Evolutionary conservation across 2,113 vertebrate genomes (phyloP), one percentile per base, ranked within the genome.

Genomic region (Alectura lathami): DNA sequence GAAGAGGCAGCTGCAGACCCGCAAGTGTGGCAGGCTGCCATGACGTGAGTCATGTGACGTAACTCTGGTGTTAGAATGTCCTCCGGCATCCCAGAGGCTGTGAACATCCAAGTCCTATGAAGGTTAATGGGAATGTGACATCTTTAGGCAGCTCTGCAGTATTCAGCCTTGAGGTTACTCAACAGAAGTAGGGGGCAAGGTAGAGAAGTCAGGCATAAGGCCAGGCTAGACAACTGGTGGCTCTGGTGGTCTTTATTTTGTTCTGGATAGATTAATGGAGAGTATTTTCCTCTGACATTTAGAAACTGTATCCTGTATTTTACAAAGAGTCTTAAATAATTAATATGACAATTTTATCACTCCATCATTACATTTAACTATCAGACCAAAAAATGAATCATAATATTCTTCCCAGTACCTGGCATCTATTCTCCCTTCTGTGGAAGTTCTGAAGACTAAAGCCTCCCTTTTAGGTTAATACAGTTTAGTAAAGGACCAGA

Each of bases 1-100:
- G 76, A 62, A 81, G 54, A 43, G 87, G 63, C 63, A 50, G 40
- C 8, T 64, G 21, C 15, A 6, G 40, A 54, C 20, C 36, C 43
- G 14, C 0, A 0, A 36, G 76, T 15, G 38, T 1, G 1, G 11
- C 1, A 0, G 27, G 21, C 8, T 80, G 68, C 21, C 50, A 11
- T 29, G 26, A 6, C 1, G 1, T 50, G 63, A 69, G 34, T 54
- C 50, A 74, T 27, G n/a, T 51, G n/a, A n/a, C n/a, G n/a, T n/a
- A n/a, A 48, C 26, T 64, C n/a, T 69, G 27, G 18, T 86, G n/a
- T 18, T 56, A 80, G 54, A 77, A 62, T 43, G 74, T 63, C 48
- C 70, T 90, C 23, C 36, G 54, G 34, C 27, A 29, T 69, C 50
- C 40, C 36, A 40, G 77, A 66, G 16, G 32, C 50, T 56, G 43